Evolutionary conservation across 2,888 invertebrate species (phyloP).

Genomic region (Eilema griseolum): DNA sequence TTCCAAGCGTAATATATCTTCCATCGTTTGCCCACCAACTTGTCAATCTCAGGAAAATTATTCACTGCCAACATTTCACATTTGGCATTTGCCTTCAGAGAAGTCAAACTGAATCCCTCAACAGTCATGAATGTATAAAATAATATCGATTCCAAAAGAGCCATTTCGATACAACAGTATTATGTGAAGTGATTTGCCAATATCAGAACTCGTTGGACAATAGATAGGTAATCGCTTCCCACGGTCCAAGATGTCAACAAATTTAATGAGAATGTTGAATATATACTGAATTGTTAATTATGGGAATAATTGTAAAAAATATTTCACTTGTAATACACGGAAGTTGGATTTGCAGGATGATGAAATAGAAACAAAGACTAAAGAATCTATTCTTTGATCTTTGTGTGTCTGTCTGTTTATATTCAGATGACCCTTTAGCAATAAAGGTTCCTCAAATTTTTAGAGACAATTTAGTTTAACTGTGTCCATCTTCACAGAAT

Average conservation of each 20-base stretch:
- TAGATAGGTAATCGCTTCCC: neutral
- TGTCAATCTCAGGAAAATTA: slow-evolving; percentile 67
- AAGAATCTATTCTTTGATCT: neutral
- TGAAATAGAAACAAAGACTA: neutral
- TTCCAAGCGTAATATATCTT: slow-evolving; percentile 64
- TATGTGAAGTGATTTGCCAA: neutral
- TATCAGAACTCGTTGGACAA: slow-evolving; percentile 8
- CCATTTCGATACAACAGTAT: slow-evolving; percentile 28
- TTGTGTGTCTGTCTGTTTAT: too few species aligned
- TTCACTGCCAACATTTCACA: slow-evolving; percentile 60
- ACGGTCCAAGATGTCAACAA: slow-evolving; percentile 8
- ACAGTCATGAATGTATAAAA: slow-evolving; percentile 13
- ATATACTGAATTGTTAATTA: slow-evolving; percentile 2
- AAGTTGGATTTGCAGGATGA: neutral
- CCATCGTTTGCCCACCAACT: slow-evolving; percentile 68
- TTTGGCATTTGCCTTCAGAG: slow-evolving; percentile 23
- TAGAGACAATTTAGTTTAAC: too few species aligned
- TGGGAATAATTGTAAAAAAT: neutral
- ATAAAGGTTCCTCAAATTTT: too few species aligned
- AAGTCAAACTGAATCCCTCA: neutral
- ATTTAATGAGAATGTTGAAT: slow-evolving; percentile 8
- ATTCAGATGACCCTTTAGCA: too few species aligned
- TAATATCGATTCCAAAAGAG: slow-evolving; percentile 24
- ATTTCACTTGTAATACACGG: neutral
- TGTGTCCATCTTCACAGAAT: too few species aligned